A percentile compares a stretch with the other conserved stretches of the same genome.
These are phyloP conservation scores for Ornithoptera priamus DNA, from an alignment of 2,888 invertebrate genomes.

Conservation along the genomic window DNA sequence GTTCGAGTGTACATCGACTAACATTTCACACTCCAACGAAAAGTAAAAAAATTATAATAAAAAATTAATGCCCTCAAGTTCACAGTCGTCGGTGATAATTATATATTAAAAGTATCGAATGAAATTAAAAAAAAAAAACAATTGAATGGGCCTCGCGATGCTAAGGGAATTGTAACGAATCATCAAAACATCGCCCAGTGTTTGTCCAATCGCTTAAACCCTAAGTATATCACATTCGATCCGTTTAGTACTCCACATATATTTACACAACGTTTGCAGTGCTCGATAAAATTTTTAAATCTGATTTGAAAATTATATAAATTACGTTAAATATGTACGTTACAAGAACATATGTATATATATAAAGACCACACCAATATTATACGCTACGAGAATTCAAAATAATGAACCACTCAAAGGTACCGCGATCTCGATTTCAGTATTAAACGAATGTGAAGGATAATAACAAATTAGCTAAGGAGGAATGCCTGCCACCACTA, in stretches of 20 bases:
- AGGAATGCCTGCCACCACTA: slow-evolving; percentile 23
- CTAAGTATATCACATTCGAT: slow-evolving; percentile 77
- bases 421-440: slow-evolving; percentile 37
- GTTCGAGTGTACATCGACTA: slow-evolving; percentile 30
- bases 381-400: slow-evolving; percentile 72
- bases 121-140: slow-evolving; percentile 5
- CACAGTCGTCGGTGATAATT: slow-evolving; percentile 52
- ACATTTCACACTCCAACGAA: slow-evolving; percentile 35
- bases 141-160: slow-evolving; percentile 10
- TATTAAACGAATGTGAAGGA: slow-evolving; percentile 19
- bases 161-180: slow-evolving; percentile 1
- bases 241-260: slow-evolving; percentile 66
- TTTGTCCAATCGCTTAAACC: slow-evolving; percentile 56
- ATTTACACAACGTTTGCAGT: slow-evolving; percentile 70
- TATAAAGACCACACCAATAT: slow-evolving; percentile 78
- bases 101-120: slow-evolving; percentile 33
- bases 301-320: slow-evolving; percentile 62
- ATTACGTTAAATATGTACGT: slow-evolving; percentile 65
- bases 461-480: slow-evolving; percentile 14
- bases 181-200: slow-evolving; percentile 26
- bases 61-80: slow-evolving; percentile 67
- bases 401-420: slow-evolving; percentile 72
- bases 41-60: slow-evolving; percentile 44
- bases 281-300: slow-evolving; percentile 66
- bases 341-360: slow-evolving; percentile 64